Conservation (phyloP, 2,797 vertebrate species). For the Neopelma chrysocephalum region DNA sequence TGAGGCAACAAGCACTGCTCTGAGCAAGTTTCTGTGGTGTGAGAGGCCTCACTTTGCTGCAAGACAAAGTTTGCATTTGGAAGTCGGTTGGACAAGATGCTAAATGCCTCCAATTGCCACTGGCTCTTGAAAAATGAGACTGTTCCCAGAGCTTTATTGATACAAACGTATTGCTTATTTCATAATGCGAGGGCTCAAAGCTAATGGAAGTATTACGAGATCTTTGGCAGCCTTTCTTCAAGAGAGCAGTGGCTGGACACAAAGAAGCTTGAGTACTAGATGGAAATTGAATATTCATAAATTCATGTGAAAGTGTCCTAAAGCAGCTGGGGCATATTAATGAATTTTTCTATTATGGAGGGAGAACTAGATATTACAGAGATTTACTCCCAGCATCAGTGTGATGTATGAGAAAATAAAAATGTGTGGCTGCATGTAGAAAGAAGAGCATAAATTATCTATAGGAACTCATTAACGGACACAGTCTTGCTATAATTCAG, state of each 20-base stretch:
- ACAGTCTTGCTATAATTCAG: background rate
- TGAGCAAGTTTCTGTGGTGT: background rate
- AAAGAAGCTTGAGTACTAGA: conserved; percentile 38
- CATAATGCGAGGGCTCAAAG: background rate
- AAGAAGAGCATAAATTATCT: conserved; percentile 14
- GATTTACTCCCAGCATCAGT: conserved; percentile 12
- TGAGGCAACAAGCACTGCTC: background rate
- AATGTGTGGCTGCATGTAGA: background rate
- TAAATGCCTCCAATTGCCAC: background rate
- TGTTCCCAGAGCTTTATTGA: background rate
- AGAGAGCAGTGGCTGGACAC: background rate
- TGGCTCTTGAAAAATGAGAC: background rate
- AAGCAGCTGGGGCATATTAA: conserved; percentile 59
- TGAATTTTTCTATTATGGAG: conserved; percentile 30
- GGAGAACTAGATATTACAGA: background rate
- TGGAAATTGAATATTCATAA: conserved; percentile 65
- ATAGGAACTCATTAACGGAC: background rate
- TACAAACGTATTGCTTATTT: background rate
- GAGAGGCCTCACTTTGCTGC: background rate
- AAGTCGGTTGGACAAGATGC: background rate
- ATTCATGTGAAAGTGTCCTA: conserved; percentile 39
- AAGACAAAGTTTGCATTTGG: background rate
- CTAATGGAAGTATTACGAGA: background rate
- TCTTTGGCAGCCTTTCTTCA: conserved; percentile 6
- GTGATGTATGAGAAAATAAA: conserved; percentile 31